These are phyloP conservation scores for Macroramphosus scolopax DNA, from an alignment of 2,797 vertebrate species.

Conservation along the genomic window DNA sequence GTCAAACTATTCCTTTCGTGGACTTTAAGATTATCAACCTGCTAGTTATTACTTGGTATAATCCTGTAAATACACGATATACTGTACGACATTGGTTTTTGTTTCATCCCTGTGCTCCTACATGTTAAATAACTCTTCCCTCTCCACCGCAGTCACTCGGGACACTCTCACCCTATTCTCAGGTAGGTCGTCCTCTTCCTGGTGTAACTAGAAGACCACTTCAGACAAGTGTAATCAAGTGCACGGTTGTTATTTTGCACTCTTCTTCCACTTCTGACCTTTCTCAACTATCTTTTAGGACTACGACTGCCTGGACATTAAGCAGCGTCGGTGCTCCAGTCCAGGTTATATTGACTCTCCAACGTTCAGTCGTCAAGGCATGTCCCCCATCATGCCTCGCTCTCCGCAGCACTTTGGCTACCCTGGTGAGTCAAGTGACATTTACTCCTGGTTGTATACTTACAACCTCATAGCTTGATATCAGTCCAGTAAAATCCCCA, in stretches of 20 bases:
- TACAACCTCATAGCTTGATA: too few species aligned
- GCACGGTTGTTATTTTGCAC: not conserved
- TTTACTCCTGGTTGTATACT: not conserved
- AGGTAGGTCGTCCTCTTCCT: conserved; percentile 77
- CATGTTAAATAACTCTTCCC: conserved; percentile 30
- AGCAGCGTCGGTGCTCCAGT: conserved; percentile 89
- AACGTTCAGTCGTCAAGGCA: conserved; percentile 86
- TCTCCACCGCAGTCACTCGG: conserved; percentile 83
- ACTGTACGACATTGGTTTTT: not conserved
- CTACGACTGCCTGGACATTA: conserved; percentile 87
- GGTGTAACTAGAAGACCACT: not conserved
- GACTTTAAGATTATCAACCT: too few species aligned
- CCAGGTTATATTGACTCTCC: conserved; percentile 91
- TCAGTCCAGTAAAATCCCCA: too few species aligned
- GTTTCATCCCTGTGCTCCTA: not conserved
- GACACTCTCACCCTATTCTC: conserved; percentile 90
- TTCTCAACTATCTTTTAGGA: conserved; percentile 73
- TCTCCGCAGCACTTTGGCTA: conserved; percentile 91
- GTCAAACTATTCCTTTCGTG: too few species aligned
- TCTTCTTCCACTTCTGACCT: not conserved
- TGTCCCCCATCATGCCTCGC: conserved; percentile 89
- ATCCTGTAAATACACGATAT: not conserved
- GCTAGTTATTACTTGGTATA: too few species aligned
- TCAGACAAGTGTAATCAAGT: conserved; percentile 19
- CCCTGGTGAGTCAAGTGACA: conserved; percentile 80